A percentile compares a stretch with the other conserved stretches of the same genome.
phyloP scores from a whole-genome alignment of 2,888 invertebrate species.

The Acrobasis repandana region DNA sequence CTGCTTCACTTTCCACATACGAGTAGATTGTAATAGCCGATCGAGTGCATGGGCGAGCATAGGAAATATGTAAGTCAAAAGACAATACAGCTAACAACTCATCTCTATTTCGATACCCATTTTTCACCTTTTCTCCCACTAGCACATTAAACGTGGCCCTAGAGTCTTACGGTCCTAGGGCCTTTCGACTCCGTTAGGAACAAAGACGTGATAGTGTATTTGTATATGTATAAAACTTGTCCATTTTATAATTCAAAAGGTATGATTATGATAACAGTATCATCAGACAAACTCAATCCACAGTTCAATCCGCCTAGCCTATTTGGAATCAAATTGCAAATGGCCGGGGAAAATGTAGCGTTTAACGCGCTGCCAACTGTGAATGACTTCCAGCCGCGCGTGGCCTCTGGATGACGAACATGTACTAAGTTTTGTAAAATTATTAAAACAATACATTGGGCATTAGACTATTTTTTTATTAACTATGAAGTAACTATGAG shows the following conservation, averaged over 20 bases:
- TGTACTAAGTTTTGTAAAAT: neutral
- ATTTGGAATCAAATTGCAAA: slow-evolving; percentile 79
- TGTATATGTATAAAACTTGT: too few relatives aligned
- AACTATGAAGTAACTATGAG: too few relatives aligned
- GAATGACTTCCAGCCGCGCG: slow-evolving; percentile 59
- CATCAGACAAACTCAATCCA: slow-evolving; percentile 60
- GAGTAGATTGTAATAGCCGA: neutral
- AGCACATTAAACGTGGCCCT: too few relatives aligned
- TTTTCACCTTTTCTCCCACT: slow-evolving; percentile 3
- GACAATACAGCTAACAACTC: too few relatives aligned
- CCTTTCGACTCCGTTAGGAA: too few relatives aligned
- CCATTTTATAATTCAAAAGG: too few relatives aligned
- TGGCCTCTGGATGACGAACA: slow-evolving; percentile 51
- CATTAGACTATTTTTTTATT: too few relatives aligned
- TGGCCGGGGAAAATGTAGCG: slow-evolving; percentile 76
- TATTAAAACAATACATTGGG: too few relatives aligned
- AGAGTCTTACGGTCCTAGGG: too few relatives aligned
- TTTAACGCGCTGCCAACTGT: slow-evolving; percentile 77
- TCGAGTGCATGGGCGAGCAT: neutral
- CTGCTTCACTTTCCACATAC: neutral
- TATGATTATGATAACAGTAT: slow-evolving; percentile 72
- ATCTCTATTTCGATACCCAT: slow-evolving; percentile 19
- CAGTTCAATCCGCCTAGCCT: slow-evolving; percentile 71
- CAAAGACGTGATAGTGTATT: too few relatives aligned
- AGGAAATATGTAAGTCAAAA: too few relatives aligned